Conservation (phyloP, 2,113 vertebrate genomes). For the Psilopsiagon aurifrons region DNA sequence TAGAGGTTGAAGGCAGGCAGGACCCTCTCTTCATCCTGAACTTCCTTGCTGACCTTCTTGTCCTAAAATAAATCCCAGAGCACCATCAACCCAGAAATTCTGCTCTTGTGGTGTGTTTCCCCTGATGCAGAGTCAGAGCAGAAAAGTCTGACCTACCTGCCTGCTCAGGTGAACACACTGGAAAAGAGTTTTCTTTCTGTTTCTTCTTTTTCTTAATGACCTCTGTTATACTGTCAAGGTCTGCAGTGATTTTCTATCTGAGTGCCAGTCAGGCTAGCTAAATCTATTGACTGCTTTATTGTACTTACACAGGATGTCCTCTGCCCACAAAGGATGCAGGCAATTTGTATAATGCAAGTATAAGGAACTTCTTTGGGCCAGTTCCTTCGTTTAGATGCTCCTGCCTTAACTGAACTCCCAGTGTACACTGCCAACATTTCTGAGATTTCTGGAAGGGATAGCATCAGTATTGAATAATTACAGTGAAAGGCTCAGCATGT, state of each 20-base stretch:
- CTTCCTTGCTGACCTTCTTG: not conserved
- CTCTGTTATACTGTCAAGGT: not conserved
- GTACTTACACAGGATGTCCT: not conserved
- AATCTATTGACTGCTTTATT: not conserved
- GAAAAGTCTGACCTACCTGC: not conserved
- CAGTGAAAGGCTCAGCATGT: not conserved
- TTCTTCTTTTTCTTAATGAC: not conserved
- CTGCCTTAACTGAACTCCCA: not conserved
- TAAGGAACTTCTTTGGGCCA: not conserved
- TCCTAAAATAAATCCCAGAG: not conserved
- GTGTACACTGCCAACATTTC: not conserved
- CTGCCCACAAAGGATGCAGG: not conserved
- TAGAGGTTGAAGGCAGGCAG: not conserved
- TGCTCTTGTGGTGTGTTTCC: not conserved
- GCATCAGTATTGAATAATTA: not conserved
- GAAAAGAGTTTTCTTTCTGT: not conserved
- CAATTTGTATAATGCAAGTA: not conserved
- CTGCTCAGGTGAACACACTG: not conserved
- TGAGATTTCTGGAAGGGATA: not conserved
- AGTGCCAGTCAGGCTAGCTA: not conserved
- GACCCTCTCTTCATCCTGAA: not conserved
- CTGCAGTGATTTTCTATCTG: not conserved
- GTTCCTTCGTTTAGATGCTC: not conserved
- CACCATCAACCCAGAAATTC: not conserved
- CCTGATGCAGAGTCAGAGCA: not conserved